These are phyloP conservation scores for Panagrolaimus sp. DNA, from an alignment of 1,140 invertebrate genomes.

Conservation along the genomic window DNA sequence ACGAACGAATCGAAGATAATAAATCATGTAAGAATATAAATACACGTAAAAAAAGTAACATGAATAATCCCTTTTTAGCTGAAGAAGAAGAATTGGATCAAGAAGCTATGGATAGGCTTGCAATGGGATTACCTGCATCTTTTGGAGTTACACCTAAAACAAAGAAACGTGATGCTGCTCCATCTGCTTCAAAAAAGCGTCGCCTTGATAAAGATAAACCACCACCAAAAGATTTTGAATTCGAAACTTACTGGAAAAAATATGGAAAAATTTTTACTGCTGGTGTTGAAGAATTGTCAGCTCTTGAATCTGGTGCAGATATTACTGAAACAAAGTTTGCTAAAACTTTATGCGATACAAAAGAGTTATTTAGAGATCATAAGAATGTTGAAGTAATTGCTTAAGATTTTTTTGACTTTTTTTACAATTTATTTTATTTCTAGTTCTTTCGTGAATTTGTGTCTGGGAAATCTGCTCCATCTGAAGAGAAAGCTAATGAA, in stretches of 20 bases:
- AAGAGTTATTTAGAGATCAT: not conserved
- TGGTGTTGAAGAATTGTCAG: constrained; percentile 10
- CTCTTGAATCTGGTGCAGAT: constrained; percentile 22
- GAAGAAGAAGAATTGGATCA: constrained; percentile 4
- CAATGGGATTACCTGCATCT: constrained; percentile 17
- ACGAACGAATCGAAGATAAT: too few species aligned
- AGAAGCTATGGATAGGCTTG: constrained; percentile 11
- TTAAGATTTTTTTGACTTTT: not conserved
- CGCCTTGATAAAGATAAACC: not conserved
- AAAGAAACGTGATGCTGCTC: not conserved
- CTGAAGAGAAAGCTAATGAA: not conserved
- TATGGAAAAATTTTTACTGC: not conserved
- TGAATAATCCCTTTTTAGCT: too few species aligned
- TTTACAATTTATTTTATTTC: not conserved
- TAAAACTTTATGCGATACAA: not conserved
- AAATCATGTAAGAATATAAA: too few species aligned
- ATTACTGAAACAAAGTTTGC: not conserved
- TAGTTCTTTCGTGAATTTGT: not conserved
- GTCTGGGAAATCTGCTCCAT: not conserved
- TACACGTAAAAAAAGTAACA: too few species aligned
- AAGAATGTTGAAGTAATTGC: not conserved
- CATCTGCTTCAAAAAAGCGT: too few species aligned
- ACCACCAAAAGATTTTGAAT: not conserved
- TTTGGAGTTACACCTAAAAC: not conserved
- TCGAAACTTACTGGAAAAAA: constrained; percentile 9